Conservation (phyloP, 1,140 invertebrate species). For the Acyrthosiphon pisum region DNA sequence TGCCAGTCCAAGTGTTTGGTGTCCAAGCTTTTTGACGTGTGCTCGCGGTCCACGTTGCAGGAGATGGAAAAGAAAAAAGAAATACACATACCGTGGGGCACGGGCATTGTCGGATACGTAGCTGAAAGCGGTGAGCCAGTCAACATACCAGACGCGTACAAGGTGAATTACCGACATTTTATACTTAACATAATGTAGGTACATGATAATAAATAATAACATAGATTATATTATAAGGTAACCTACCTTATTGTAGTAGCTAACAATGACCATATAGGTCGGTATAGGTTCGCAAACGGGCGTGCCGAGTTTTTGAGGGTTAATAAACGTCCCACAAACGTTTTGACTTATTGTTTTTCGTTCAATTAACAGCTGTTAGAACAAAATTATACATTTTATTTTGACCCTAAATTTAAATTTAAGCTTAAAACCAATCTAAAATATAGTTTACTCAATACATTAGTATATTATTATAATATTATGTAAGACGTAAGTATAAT, state of each 20-base stretch:
- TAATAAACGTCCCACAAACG: not conserved
- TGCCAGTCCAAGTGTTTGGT: slow-evolving; percentile 74
- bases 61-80: slow-evolving; percentile 92
- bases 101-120: slow-evolving; percentile 92
- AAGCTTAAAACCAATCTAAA: not conserved
- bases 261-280: no score
- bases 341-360: no score
- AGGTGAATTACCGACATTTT: slow-evolving; percentile 68
- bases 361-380: not conserved
- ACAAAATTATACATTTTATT: not conserved
- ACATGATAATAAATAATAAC: no score
- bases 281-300: not conserved
- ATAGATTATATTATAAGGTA: no score
- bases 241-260: no score
- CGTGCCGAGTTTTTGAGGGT: not conserved
- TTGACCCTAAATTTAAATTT: not conserved
- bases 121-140: slow-evolving; percentile 90
- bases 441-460: not conserved
- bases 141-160: slow-evolving; percentile 95
- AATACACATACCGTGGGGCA: slow-evolving; percentile 88
- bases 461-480: not conserved
- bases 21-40: slow-evolving; percentile 94
- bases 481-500: no score
- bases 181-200: no score
- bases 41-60: slow-evolving; percentile 84